These are phyloP conservation scores for Lanistes nyassanus DNA, from an alignment of 1,140 invertebrate species.

Conservation along the genomic window DNA sequence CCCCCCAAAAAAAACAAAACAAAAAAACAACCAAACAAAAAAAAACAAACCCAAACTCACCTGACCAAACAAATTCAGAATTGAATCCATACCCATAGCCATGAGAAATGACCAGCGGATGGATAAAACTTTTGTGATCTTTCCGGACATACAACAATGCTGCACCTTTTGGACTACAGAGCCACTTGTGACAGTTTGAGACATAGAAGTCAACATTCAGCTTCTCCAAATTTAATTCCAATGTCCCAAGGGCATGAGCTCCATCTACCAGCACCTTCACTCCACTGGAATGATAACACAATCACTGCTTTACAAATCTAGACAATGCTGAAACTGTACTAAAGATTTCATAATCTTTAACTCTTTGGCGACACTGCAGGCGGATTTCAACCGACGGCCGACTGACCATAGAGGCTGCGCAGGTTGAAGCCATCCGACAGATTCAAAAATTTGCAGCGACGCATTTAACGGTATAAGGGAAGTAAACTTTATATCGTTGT, in stretches of 20 bases:
- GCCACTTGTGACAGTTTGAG: slow-evolving; percentile 66
- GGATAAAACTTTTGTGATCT: slow-evolving; percentile 42
- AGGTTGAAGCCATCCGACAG: too few relatives aligned
- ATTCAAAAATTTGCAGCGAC: too few relatives aligned
- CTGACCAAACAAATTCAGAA: slow-evolving; percentile 66
- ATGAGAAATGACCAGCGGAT: slow-evolving; percentile 62
- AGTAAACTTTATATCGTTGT: too few relatives aligned
- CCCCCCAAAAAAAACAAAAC: too few relatives aligned
- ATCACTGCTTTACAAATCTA: not conserved
- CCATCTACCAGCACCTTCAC: slow-evolving; percentile 63
- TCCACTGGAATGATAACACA: slow-evolving; percentile 43
- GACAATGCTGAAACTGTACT: too few relatives aligned
- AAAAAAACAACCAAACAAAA: not conserved
- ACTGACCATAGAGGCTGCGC: too few relatives aligned
- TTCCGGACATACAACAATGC: slow-evolving; percentile 62
- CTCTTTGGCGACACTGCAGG: too few relatives aligned
- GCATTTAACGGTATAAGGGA: too few relatives aligned
- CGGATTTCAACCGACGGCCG: too few relatives aligned
- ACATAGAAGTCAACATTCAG: slow-evolving; percentile 61
- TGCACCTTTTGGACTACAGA: slow-evolving; percentile 62
- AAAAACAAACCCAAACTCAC: slow-evolving; percentile 46
- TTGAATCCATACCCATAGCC: slow-evolving; percentile 64
- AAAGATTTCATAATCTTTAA: too few relatives aligned
- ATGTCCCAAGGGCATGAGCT: slow-evolving; percentile 61
- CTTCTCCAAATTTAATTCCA: slow-evolving; percentile 45